phyloP scores from a whole-genome alignment of 2,888 invertebrate genomes.

The Rhyacophila evoluta region DNA sequence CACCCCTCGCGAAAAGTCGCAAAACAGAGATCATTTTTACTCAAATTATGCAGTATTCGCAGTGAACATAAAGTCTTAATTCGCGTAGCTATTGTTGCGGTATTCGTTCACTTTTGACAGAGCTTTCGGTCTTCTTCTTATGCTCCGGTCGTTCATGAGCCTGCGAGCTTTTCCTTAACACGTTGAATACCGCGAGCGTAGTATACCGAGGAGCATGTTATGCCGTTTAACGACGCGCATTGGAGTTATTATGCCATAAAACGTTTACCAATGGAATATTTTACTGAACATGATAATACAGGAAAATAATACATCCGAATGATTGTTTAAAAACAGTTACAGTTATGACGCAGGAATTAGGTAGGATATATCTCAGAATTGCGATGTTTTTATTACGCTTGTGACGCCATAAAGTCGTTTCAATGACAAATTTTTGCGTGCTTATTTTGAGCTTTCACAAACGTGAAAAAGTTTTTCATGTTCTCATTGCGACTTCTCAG shows the following conservation, averaged over 20 bases:
- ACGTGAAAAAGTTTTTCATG: background rate
- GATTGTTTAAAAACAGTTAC: slow-evolving; percentile 8
- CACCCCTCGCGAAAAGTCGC: background rate
- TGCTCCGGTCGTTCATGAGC: slow-evolving; percentile 1
- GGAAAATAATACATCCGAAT: background rate
- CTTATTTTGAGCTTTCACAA: background rate
- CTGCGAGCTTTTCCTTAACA: slow-evolving; percentile 16
- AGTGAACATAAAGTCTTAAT: background rate
- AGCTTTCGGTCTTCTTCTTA: background rate
- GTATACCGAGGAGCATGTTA: slow-evolving; percentile 12
- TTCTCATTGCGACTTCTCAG: background rate
- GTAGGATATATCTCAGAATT: background rate
- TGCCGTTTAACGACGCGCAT: slow-evolving; percentile 18
- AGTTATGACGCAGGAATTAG: background rate
- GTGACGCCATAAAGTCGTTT: slow-evolving; percentile 16
- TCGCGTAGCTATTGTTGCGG: background rate
- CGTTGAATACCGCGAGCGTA: slow-evolving; percentile 18
- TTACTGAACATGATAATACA: slow-evolving; percentile 7
- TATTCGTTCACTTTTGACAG: background rate
- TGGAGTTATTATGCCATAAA: slow-evolving; percentile 14
- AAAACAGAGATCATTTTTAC: background rate
- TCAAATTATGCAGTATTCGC: background rate
- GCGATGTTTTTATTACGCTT: background rate
- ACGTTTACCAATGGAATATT: slow-evolving; percentile 12
- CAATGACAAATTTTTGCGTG: background rate